Conservation (phyloP, 2,113 vertebrate species). For the Antigone vipio region DNA sequence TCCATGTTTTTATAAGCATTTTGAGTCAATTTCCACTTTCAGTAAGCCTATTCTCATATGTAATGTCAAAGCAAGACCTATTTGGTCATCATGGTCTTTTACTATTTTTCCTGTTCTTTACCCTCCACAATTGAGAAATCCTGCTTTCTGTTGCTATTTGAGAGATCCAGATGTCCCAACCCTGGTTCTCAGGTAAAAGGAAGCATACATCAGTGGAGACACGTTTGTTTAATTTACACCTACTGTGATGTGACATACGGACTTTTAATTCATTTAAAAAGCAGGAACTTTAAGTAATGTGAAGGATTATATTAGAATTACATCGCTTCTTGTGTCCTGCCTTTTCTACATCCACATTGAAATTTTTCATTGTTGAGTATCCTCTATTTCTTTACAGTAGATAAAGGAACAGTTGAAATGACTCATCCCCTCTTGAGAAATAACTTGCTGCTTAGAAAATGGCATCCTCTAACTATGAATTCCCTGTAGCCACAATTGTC, state of each 20-base stretch:
- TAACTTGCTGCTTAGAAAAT: background rate
- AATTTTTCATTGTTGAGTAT: background rate
- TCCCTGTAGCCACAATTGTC: background rate
- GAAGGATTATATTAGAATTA: background rate
- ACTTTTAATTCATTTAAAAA: background rate
- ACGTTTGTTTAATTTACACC: background rate
- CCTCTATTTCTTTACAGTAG: background rate
- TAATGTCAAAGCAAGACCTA: background rate
- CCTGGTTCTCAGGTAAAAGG: background rate
- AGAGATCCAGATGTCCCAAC: background rate
- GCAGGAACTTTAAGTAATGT: background rate
- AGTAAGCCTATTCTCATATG: background rate
- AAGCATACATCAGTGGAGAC: background rate
- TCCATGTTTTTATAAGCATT: background rate
- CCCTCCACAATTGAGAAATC: background rate
- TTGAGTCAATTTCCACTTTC: background rate
- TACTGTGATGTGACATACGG: background rate
- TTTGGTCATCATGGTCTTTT: background rate
- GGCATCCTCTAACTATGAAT: background rate
- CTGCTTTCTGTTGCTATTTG: background rate
- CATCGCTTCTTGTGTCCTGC: background rate
- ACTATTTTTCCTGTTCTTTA: background rate
- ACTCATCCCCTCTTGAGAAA: background rate
- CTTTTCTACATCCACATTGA: background rate
- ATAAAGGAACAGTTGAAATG: background rate